Base-by-base conservation (phyloP, 2,113 vertebrate species). In the Nothocercus nigrocapillus region DNA sequence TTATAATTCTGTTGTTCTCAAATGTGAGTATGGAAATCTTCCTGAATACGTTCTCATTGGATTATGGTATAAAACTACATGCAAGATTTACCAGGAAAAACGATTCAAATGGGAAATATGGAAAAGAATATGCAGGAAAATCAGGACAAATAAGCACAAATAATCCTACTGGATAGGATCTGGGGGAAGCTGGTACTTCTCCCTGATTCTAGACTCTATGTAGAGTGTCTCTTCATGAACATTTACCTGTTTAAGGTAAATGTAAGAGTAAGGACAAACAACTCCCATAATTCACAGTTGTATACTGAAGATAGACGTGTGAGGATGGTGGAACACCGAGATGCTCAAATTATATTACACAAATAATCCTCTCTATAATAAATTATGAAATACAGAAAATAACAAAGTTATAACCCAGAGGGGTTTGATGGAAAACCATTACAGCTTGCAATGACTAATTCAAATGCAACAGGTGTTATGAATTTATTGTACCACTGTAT, bases 211-310 rank as follows among this genome's bases (percentile, higher is more conserved):
- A 70, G 45, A 34, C 17, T 17, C 6, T 81, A 3, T 7, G 44
- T 0, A 66, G 3, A 61, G 16, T 0, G 0, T 27, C 9, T 32
- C 24, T 9, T 27, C 28, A 34, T 21, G 53, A 11, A 12, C 72
- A 4, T 53, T 34, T 78, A 28, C 19, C 58, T 34, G 36, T 36
- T 36, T 8, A 36, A 36, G 36, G 36, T 36, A 36, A 36, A 36
- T 36, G 36, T 36, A 8, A 36, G 7, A 36, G 36, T 8, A 36
- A 36, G 8, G 36, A 36, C 6, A 36, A 36, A 36, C 34, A 15
- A 13, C 32, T 16, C 67, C 16, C 11, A 17, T 16, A n/a, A n/a
- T 18, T 16, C 22, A 42, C n/a, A 47, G 24, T 27, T 5, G 18
- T 9, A 70, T 19, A 13, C 38, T 73, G 21, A 61, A 66, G 28